Conservation (phyloP, 2,888 invertebrate species). For the Merodon equestris region DNA sequence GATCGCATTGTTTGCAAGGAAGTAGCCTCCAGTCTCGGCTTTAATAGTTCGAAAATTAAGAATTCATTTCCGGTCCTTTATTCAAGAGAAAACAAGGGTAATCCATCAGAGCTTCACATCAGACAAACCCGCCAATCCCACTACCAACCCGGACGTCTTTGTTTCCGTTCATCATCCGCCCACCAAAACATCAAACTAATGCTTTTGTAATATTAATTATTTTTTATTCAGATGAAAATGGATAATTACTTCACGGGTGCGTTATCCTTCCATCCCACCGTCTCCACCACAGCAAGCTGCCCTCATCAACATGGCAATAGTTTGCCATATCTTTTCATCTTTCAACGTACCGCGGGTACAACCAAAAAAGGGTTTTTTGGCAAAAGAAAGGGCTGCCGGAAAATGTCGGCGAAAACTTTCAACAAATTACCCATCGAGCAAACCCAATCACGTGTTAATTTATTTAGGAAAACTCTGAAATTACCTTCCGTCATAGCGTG, state of each 20-base stretch:
- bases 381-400: constrained; percentile 38
- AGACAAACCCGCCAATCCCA: too few species aligned
- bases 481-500: constrained; percentile 39
- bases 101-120: too few species aligned
- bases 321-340: constrained; percentile 50
- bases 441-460: constrained; percentile 65
- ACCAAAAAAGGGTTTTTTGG: constrained; percentile 10
- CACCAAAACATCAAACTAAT: constrained; percentile 54
- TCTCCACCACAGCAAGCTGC: constrained; percentile 13
- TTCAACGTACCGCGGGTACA: constrained; percentile 9
- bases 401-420: constrained; percentile 51
- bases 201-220: constrained; percentile 59
- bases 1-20: too few species aligned
- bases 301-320: constrained; percentile 23
- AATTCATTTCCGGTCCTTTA: too few species aligned
- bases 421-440: constrained; percentile 64
- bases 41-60: too few species aligned
- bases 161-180: constrained; percentile 10
- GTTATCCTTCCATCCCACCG: constrained; percentile 9
- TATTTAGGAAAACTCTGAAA: constrained; percentile 62
- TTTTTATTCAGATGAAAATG: constrained; percentile 50
- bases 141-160: neutral
- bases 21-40: too few species aligned
- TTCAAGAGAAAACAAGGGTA: too few species aligned
- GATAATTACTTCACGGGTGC: constrained; percentile 42